Percentiles rank a stretch among this genome's conserved stretches.
Conservation (phyloP, 2,888 invertebrate species). For the Agrochola lota region DNA sequence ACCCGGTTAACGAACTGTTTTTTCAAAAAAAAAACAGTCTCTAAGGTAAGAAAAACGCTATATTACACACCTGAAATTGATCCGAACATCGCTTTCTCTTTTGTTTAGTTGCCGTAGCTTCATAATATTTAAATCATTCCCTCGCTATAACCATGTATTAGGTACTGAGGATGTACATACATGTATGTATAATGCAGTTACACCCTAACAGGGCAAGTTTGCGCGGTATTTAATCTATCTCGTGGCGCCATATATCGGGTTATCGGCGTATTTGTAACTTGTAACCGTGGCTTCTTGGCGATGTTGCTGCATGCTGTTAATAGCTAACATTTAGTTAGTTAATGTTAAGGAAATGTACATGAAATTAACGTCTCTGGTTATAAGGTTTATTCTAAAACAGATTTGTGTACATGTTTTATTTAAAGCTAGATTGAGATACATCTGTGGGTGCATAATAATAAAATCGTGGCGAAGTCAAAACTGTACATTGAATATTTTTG, state of each 20-base stretch:
- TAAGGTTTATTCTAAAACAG: neutral
- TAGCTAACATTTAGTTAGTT: conserved; percentile 10
- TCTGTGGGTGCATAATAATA: no score
- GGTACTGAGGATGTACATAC: neutral
- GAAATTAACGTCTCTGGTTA: neutral
- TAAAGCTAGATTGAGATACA: no score
- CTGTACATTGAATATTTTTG: no score
- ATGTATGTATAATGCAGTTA: conserved; percentile 25
- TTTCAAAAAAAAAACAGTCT: conserved; percentile 11
- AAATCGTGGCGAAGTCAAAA: no score
- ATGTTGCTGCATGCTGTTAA: conserved; percentile 13
- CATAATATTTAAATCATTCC: conserved; percentile 2
- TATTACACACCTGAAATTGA: neutral
- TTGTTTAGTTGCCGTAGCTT: neutral
- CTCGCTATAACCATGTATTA: neutral
- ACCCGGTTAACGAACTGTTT: conserved; percentile 17
- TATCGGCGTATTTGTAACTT: conserved; percentile 45
- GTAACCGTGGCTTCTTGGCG: conserved; percentile 22
- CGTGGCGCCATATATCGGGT: conserved; percentile 25
- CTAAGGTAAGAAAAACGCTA: neutral
- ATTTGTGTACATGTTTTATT: neutral
- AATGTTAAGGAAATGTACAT: neutral
- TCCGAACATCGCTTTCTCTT: neutral
- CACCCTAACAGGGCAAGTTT: conserved; percentile 21
- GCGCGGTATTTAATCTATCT: conserved; percentile 46